Evolutionary conservation across 2,797 vertebrate species (phyloP).

Genomic region (Phalloptychus januarius): DNA sequence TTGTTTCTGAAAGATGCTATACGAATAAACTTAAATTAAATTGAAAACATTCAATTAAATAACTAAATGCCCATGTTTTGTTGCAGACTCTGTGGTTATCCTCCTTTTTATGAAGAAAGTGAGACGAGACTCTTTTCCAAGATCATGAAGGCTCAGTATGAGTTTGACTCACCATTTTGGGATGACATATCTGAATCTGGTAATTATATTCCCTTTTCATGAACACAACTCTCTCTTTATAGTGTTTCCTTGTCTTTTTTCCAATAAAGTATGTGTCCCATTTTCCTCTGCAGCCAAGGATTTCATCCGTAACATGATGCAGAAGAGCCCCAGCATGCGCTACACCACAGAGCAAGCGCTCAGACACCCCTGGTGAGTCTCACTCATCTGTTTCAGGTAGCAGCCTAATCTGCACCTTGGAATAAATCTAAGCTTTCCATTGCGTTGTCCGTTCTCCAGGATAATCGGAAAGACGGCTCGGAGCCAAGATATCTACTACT

Average conservation of each 20-base stretch:
- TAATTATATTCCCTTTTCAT: conserved; percentile 50
- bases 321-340: conserved; percentile 90
- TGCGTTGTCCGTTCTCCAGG: conserved; percentile 76
- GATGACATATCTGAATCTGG: conserved; percentile 97
- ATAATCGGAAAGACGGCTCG: conserved; percentile 94
- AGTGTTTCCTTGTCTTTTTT: neutral
- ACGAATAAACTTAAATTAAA: too few species aligned
- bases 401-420: conserved; percentile 3
- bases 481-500: conserved; percentile 93
- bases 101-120: conserved; percentile 96
- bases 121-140: conserved; percentile 95
- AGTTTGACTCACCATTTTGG: conserved; percentile 99
- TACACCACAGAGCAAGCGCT: conserved; percentile 91
- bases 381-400: neutral
- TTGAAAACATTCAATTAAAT: neutral
- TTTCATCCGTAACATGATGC: conserved; percentile 93
- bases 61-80: neutral
- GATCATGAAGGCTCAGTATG: conserved; percentile 95
- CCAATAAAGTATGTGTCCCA: neutral
- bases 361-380: conserved; percentile 92
- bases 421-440: conserved; percentile 30
- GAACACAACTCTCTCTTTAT: neutral
- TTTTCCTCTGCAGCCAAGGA: conserved; percentile 87
- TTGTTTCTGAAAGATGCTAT: too few species aligned
- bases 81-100: conserved; percentile 93